phyloP scores from a whole-genome alignment of 2,113 vertebrate genomes.

The Triplophysa rosa region DNA sequence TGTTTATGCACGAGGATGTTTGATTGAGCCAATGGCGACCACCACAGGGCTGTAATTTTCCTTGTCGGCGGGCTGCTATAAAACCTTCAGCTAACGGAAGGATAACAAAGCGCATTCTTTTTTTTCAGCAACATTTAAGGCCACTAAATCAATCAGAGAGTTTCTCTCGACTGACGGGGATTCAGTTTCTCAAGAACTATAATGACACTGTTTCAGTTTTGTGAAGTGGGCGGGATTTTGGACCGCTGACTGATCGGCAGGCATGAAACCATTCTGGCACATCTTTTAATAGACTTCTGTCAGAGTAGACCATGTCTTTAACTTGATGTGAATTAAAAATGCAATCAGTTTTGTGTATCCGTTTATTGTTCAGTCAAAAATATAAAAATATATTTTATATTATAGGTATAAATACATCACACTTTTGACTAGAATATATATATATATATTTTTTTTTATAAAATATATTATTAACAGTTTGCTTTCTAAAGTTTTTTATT shows the following conservation, averaged over 20 bases:
- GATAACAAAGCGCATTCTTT: slow-evolving; percentile 20
- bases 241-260: neutral
- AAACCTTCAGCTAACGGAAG: slow-evolving; percentile 20
- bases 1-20: slow-evolving; percentile 31
- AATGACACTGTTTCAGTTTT: neutral
- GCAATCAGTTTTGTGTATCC: too few species aligned
- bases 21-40: slow-evolving; percentile 26
- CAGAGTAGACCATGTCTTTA: neutral
- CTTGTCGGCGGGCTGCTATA: slow-evolving; percentile 29
- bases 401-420: too few species aligned
- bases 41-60: slow-evolving; percentile 37
- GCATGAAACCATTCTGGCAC: neutral
- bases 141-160: slow-evolving; percentile 32
- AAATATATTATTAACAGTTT: too few species aligned
- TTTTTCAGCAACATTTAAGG: slow-evolving; percentile 40
- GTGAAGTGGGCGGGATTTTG: neutral
- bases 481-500: too few species aligned
- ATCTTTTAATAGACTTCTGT: neutral
- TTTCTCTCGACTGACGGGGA: slow-evolving; percentile 13
- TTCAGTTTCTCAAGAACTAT: neutral
- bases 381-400: too few species aligned
- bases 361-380: too few species aligned
- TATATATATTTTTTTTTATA: too few species aligned
- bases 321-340: neutral
- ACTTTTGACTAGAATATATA: too few species aligned